Percentiles rank a stretch among this genome's conserved stretches.
phyloP scores from a whole-genome alignment of 2,113 vertebrate species.

The Microcebus ravelobensis region DNA sequence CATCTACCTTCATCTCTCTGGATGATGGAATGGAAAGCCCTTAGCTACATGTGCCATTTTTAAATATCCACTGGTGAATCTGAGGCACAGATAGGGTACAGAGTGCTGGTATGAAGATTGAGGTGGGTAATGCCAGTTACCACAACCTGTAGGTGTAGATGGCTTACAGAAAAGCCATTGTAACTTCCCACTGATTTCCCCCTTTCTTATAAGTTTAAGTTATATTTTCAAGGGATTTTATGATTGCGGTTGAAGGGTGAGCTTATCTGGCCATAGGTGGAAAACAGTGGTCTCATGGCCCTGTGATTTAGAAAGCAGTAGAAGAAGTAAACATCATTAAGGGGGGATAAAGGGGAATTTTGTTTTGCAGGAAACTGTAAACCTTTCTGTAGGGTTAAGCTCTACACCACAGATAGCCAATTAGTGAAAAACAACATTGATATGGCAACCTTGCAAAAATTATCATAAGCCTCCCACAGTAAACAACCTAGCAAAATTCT shows the following conservation, averaged over 20 bases:
- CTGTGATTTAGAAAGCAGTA: conserved; percentile 50
- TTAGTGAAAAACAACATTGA: conserved; percentile 55
- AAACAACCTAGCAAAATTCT: conserved; percentile 70
- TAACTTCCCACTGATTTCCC: background rate
- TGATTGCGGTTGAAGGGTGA: background rate
- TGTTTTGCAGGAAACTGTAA: conserved; percentile 44
- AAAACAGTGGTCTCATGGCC: background rate
- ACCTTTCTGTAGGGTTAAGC: conserved; percentile 48
- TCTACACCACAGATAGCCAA: conserved; percentile 49
- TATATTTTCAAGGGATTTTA: background rate
- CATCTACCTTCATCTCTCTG: too few relatives aligned
- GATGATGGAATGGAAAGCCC: background rate
- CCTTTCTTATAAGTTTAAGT: background rate
- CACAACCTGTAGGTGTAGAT: background rate
- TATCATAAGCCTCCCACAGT: conserved; percentile 10
- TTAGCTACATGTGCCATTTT: background rate
- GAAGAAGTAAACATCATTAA: conserved; percentile 31
- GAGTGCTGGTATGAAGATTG: background rate
- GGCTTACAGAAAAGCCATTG: background rate
- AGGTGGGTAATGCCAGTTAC: background rate
- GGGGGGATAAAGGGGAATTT: conserved; percentile 40
- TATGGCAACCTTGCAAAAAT: conserved; percentile 60
- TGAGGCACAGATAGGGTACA: background rate
- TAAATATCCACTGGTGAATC: background rate
- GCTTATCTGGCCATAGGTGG: background rate